Evolutionary conservation across 2,888 invertebrate genomes (phyloP).

Genomic region (Amblyteles armatorius): DNA sequence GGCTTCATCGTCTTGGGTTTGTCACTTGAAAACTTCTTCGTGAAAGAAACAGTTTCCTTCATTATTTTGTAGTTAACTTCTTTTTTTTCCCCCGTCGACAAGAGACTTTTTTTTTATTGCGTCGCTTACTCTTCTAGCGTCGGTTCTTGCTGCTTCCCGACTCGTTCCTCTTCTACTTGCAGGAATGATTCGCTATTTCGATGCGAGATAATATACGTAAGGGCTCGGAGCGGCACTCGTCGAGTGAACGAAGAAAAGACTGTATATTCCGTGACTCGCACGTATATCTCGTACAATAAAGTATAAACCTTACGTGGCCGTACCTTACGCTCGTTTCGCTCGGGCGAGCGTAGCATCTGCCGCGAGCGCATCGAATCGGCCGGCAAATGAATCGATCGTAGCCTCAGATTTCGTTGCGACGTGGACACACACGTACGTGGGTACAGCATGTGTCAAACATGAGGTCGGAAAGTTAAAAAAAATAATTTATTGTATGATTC

Average conservation of each 20-base stretch:
- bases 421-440: slow-evolving; percentile 24
- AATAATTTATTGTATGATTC: background rate
- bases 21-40: slow-evolving; percentile 43
- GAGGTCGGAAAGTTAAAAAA: background rate
- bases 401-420: slow-evolving; percentile 57
- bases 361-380: slow-evolving; percentile 73
- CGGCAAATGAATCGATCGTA: slow-evolving; percentile 75
- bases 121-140: background rate
- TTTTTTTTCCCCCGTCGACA: slow-evolving; percentile 68
- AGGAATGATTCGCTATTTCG: slow-evolving; percentile 80
- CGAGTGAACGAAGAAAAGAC: slow-evolving; percentile 36
- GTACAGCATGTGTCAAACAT: background rate
- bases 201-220: slow-evolving; percentile 23
- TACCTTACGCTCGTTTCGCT: slow-evolving; percentile 55
- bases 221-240: slow-evolving; percentile 22
- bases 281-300: slow-evolving; percentile 31
- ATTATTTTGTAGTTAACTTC: slow-evolving; percentile 81
- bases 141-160: slow-evolving; percentile 24
- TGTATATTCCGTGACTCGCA: slow-evolving; percentile 46
- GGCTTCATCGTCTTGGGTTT: slow-evolving; percentile 49
- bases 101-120: slow-evolving; percentile 19
- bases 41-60: slow-evolving; percentile 70
- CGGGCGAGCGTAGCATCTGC: slow-evolving; percentile 72
- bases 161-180: slow-evolving; percentile 55
- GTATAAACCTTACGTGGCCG: slow-evolving; percentile 48